phyloP scores from a whole-genome alignment of 2,113 vertebrate species.

The Rhinopomastus cyanomelas region DNA sequence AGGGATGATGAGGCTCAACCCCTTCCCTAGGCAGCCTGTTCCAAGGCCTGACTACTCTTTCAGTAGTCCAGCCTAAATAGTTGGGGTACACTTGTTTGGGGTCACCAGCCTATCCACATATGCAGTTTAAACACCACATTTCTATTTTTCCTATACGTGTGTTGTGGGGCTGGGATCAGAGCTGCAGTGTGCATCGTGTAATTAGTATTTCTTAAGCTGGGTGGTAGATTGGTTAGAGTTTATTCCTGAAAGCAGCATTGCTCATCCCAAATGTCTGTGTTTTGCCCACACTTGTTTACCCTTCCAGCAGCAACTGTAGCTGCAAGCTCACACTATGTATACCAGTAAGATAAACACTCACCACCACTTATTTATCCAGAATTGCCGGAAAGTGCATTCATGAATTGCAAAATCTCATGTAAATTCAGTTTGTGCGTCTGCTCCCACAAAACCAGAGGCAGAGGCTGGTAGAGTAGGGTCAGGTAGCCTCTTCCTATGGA shows the following conservation, averaged over 20 bases:
- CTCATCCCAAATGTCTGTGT: background rate
- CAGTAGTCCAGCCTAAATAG: no score
- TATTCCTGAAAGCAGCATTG: background rate
- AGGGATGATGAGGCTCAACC: no score
- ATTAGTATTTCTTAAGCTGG: background rate
- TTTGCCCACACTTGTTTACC: background rate
- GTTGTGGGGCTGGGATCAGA: background rate
- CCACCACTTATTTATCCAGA: background rate
- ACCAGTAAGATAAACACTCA: background rate
- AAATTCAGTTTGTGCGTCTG: background rate
- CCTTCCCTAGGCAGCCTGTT: no score
- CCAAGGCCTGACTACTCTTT: no score
- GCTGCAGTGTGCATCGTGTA: background rate
- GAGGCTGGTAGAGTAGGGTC: fast-evolving
- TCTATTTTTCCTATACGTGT: fast-evolving
- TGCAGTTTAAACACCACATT: background rate
- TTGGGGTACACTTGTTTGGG: background rate
- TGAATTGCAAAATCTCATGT: background rate
- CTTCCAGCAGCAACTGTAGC: conserved; percentile 1
- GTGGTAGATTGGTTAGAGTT: background rate
- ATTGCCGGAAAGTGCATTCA: background rate
- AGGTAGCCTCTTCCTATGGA: background rate
- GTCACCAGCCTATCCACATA: background rate
- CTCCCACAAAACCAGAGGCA: background rate
- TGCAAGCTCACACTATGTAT: background rate